Evolutionary conservation across 2,113 vertebrate genomes (phyloP), one percentile per base, ranked within the genome.

Genomic region (Alosa alosa): DNA sequence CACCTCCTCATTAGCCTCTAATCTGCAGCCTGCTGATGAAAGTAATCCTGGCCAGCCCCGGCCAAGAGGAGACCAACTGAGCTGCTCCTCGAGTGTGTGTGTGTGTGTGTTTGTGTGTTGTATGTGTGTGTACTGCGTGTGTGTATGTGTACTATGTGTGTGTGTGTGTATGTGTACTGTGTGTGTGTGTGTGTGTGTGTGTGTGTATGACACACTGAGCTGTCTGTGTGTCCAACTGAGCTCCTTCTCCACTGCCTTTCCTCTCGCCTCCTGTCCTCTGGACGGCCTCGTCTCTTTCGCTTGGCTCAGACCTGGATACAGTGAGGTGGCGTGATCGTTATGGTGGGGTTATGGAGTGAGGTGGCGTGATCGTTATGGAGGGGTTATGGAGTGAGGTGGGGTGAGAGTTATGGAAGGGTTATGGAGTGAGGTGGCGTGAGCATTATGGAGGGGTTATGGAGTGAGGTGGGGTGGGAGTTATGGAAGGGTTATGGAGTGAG

Each of bases 21-120:
- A 85, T 81, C 64, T 85, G 78, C 64, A 84, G 87, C 82, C 86
- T 86, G 84, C 60, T 60, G 81, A 86, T 84, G 84, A 84, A 83
- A 84, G 81, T 83, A 36, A 81, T 87, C 78, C 57, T 45, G 39
- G 13, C 72, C 15, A 15, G 72, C 36, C 25, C 13, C 7, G 64
- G 22, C n/a, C 25, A 25, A 72, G 9, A 78, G 15, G 72, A 78
- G 11, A 36, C 72, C 11, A 36, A 78, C 72, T 78, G 31, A 78
- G 31, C 31, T 72, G 8, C 8, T 72, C n/a, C 64, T 72, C n/a
- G 25, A 72, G 2, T 11, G 15, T 49, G 47, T 49, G 47, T 49
- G 47, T 49, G 47, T 49, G 47, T 31, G 31, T 31, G 31, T 31
- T 0, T 31, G 31, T 31, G 31, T 31, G 31, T 31, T 31, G 31